These are phyloP conservation scores for Aurelia coerulea DNA, from an alignment of 30 jellyfish, hydroid and myxozoan species.

Conservation along the genomic window DNA sequence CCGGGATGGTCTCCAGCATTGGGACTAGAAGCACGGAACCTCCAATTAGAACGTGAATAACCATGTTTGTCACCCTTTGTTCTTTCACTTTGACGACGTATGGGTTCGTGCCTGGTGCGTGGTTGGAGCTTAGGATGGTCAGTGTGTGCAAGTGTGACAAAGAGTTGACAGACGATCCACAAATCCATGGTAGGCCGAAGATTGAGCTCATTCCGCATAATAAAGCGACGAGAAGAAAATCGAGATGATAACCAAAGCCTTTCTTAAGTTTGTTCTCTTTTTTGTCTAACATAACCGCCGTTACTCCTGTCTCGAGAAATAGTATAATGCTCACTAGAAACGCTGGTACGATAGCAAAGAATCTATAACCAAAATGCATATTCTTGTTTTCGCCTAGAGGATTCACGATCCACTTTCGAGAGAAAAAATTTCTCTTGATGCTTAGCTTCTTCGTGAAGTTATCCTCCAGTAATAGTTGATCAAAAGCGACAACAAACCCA, in stretches of 20 bases:
- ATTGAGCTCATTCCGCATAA: constrained; percentile 58
- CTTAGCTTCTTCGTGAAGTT: constrained; percentile 68
- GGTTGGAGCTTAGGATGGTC: constrained; percentile 65
- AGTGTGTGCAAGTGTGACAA: constrained; percentile 80
- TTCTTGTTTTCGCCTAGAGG: constrained; percentile 48
- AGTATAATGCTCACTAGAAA: constrained; percentile 74
- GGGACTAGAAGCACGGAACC: constrained; percentile 82
- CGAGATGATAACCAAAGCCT: constrained; percentile 88
- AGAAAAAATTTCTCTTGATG: constrained; percentile 68
- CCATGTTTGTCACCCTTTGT: constrained; percentile 83
- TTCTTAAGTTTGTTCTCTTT: constrained; percentile 75
- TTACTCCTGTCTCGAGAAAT: constrained; percentile 83
- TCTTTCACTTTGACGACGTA: constrained; percentile 76
- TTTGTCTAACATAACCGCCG: constrained; percentile 83
- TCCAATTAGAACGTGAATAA: constrained; percentile 78
- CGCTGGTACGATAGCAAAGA: constrained; percentile 80
- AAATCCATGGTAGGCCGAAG: constrained; percentile 92
- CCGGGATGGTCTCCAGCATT: constrained; percentile 74
- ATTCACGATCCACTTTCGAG: constrained; percentile 77
- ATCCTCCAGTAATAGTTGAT: constrained; percentile 35
- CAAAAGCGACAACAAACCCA: constrained; percentile 54
- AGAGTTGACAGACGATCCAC: constrained; percentile 92
- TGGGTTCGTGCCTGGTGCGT: constrained; percentile 89
- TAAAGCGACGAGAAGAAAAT: constrained; percentile 74
- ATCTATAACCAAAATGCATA: constrained; percentile 24